Conservation (phyloP, 2,888 invertebrate species). For the Drosophila bunnanda region DNA sequence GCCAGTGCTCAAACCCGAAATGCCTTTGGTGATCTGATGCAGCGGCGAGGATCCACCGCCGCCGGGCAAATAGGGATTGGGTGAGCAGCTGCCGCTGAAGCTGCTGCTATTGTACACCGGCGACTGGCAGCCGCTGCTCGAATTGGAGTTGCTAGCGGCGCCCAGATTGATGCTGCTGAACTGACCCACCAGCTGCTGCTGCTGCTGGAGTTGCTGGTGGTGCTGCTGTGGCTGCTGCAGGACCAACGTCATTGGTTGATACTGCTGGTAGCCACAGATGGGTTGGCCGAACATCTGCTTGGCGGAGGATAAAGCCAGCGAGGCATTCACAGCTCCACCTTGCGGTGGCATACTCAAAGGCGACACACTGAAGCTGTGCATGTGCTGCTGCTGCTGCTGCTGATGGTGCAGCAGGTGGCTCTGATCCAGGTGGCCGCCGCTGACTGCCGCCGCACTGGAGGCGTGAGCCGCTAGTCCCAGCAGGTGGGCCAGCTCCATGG, state of each 20-base stretch:
- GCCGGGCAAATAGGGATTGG: constrained; percentile 81
- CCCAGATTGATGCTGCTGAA: constrained; percentile 79
- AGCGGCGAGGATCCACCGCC: constrained; percentile 86
- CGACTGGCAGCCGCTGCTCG: constrained; percentile 84
- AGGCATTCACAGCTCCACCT: constrained; percentile 58
- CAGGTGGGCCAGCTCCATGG: constrained; percentile 86
- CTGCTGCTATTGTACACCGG: constrained; percentile 85
- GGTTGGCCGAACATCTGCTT: constrained; percentile 75
- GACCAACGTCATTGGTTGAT: constrained; percentile 40
- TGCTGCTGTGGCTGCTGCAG: constrained; percentile 54
- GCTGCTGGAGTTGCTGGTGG: constrained; percentile 54
- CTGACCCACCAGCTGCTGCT: constrained; percentile 72
- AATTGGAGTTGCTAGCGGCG: constrained; percentile 68
- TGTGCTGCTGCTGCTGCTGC: constrained; percentile 71
- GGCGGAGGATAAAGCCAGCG: constrained; percentile 61
- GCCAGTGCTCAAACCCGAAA: constrained; percentile 90
- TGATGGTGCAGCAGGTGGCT: constrained; percentile 43
- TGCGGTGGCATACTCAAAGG: constrained; percentile 80
- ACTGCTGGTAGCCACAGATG: constrained; percentile 64
- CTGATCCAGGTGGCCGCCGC: constrained; percentile 78
- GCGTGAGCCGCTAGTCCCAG: constrained; percentile 86
- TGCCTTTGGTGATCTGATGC: constrained; percentile 89
- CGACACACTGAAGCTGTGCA: constrained; percentile 84
- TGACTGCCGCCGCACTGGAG: constrained; percentile 82
- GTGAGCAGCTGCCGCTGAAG: constrained; percentile 83